Conservation (phyloP, 1,140 invertebrate species). For the Bombus waltoni region DNA sequence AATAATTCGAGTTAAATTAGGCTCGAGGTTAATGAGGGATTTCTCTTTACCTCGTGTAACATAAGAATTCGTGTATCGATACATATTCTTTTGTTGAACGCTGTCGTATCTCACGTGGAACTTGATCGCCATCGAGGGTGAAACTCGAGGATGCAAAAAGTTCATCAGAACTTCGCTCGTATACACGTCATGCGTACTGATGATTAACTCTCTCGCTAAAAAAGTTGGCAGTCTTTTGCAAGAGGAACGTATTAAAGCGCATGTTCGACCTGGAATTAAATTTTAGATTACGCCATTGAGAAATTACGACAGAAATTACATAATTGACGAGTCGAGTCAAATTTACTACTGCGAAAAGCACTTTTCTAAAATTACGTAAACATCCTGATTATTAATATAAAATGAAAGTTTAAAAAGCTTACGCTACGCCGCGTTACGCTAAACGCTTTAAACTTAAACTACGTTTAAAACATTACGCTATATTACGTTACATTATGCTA, state of each 20-base stretch:
- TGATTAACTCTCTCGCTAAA: not conserved
- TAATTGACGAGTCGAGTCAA: not conserved
- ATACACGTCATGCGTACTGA: not conserved
- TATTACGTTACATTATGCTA: not conserved
- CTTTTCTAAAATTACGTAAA: not conserved
- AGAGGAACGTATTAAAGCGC: not conserved
- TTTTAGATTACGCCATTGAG: not conserved
- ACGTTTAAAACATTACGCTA: not conserved
- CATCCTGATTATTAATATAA: not conserved
- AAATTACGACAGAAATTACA: not conserved
- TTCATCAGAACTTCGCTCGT: slow-evolving; percentile 6
- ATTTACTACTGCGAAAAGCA: not conserved
- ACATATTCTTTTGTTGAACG: not conserved
- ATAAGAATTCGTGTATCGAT: slow-evolving; percentile 11
- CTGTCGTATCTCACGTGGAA: slow-evolving; percentile 11
- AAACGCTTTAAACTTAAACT: too few relatives aligned
- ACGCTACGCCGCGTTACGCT: too few relatives aligned
- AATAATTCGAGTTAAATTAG: not conserved
- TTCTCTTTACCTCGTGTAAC: slow-evolving; percentile 1
- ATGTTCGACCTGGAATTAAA: not conserved
- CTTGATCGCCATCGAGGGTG: slow-evolving; percentile 39
- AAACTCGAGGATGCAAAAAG: slow-evolving; percentile 47
- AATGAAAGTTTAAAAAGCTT: too few relatives aligned
- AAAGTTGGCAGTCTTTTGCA: not conserved
- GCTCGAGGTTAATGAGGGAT: not conserved